A percentile compares a stretch with the other conserved stretches of the same genome.
phyloP scores from a whole-genome alignment of 2,113 vertebrate species.

The Calonectris borealis region DNA sequence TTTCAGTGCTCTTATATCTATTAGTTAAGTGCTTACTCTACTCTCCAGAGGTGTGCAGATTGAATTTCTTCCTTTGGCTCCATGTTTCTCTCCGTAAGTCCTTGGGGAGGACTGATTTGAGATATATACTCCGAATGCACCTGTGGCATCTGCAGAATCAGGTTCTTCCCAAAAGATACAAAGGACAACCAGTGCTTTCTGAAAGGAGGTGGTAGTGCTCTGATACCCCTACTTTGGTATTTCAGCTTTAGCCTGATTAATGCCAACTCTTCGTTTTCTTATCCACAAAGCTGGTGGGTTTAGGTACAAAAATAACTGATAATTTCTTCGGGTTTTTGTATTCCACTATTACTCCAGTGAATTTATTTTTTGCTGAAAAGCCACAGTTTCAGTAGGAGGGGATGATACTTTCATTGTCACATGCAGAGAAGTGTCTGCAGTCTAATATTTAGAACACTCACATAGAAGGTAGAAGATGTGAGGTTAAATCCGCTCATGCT shows the following conservation, averaged over 20 bases:
- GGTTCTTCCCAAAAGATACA: neutral
- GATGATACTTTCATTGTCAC: neutral
- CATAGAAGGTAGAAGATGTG: conserved; percentile 7
- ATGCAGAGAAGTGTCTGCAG: conserved; percentile 16
- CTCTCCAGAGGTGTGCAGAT: neutral
- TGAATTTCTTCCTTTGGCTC: neutral
- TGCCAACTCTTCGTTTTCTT: neutral
- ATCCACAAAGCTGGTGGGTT: neutral
- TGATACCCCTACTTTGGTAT: neutral
- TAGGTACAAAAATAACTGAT: neutral
- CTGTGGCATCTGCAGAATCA: neutral
- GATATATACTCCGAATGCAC: neutral
- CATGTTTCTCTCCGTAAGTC: rapidly evolving
- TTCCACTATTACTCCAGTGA: neutral
- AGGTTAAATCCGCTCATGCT: conserved; percentile 29
- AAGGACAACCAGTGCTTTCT: neutral
- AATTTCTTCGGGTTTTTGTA: neutral
- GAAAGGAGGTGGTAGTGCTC: neutral
- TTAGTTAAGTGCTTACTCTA: neutral
- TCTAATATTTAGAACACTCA: conserved; percentile 43
- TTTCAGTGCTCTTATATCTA: neutral
- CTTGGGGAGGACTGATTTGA: neutral
- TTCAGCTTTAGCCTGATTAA: neutral
- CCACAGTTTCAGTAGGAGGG: neutral
- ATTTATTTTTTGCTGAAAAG: neutral